phyloP scores from a whole-genome alignment of 2,113 vertebrate genomes.

The Cephalopterus ornatus region DNA sequence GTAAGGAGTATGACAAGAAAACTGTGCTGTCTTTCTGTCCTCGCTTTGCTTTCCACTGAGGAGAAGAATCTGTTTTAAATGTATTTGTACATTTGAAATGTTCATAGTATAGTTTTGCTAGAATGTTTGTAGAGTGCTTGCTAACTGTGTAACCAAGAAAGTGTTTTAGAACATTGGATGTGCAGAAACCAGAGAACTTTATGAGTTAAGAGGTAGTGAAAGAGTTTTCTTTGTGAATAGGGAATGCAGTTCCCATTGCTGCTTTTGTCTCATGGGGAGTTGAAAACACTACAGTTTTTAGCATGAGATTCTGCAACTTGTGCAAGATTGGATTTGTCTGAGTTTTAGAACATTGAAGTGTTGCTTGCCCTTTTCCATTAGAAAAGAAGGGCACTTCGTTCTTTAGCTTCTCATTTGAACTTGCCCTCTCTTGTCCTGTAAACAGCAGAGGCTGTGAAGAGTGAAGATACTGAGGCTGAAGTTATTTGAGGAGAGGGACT shows the following conservation, averaged over 20 bases:
- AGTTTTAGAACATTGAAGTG: background rate
- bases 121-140: background rate
- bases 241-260: background rate
- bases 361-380: background rate
- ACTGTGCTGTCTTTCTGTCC: background rate
- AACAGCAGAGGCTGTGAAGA: background rate
- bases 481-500: background rate
- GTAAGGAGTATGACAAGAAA: background rate
- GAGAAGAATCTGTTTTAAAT: background rate
- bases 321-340: background rate
- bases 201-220: background rate
- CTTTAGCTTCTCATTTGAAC: background rate
- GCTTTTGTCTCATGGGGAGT: background rate
- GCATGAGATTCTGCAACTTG: background rate
- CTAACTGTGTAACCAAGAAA: background rate
- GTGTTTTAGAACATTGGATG: background rate
- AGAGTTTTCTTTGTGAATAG: background rate
- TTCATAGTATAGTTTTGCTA: background rate
- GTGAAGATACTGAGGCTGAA: background rate
- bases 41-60: background rate
- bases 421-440: background rate
- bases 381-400: background rate
- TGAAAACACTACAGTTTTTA: background rate
- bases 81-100: background rate
- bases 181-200: background rate